Percentiles rank a stretch among this genome's conserved stretches.
phyloP scores from a whole-genome alignment of 2,113 vertebrate species.

The Todiramphus saurophagus region DNA sequence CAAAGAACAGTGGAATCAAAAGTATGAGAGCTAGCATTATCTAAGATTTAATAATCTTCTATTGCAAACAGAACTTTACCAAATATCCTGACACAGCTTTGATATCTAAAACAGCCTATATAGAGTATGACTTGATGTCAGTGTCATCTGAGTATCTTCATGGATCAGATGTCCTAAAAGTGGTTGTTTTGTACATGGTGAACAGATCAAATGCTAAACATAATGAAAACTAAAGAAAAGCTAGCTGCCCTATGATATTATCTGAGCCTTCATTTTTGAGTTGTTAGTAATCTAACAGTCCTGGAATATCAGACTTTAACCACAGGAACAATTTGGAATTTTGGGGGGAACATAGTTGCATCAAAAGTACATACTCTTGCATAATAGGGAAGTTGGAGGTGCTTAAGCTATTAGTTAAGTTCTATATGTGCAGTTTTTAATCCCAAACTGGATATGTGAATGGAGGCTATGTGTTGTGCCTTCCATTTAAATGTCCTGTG shows the following conservation, averaged over 20 bases:
- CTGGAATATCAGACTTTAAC: not conserved
- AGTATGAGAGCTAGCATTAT: not conserved
- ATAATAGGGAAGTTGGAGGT: not conserved
- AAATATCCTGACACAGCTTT: not conserved
- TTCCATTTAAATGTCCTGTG: not conserved
- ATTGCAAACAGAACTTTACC: not conserved
- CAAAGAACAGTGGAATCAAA: constrained; percentile 34
- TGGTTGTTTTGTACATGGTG: not conserved
- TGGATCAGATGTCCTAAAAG: not conserved
- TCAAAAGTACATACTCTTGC: not conserved
- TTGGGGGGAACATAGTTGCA: not conserved
- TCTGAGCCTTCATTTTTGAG: not conserved
- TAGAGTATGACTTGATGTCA: not conserved
- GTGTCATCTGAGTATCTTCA: not conserved
- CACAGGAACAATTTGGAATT: not conserved
- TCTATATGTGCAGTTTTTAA: not conserved
- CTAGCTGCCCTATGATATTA: not conserved
- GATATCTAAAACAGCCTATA: not conserved
- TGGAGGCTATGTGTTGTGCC: not conserved
- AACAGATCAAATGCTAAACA: constrained; percentile 6
- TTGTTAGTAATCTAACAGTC: not conserved
- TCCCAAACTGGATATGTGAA: not conserved
- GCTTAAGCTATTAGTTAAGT: not conserved
- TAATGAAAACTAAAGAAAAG: not conserved
- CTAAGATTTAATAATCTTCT: constrained; percentile 14